Evolutionary conservation across 2,797 vertebrate species (phyloP), one percentile per base, ranked within the genome.

Genomic region (Mormyrus hasselquistii): DNA sequence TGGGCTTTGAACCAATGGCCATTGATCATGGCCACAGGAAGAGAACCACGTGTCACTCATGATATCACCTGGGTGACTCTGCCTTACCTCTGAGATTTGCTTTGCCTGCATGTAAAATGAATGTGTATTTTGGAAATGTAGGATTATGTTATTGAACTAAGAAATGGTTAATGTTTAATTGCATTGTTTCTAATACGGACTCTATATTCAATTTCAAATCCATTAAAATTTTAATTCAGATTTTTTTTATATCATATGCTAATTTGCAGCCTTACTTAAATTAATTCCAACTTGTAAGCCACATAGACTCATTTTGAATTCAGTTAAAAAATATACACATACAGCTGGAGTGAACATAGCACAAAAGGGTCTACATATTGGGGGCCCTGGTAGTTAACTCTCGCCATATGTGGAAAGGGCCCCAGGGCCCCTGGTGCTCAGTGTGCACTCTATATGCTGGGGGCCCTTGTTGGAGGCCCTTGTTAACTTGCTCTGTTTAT

Each of bases 131-230:
- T 79, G 73, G 29, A 16, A 79, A 79, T 44, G 14, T 44, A 79
- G 38, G 8, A 44, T 79, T 79, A 7, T 29, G 29, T 69, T 69
- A 4, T 79, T 6, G 73, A 79, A 44, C 73, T 79, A 79, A 41
- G 73, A 79, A 79, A 79, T 79, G 73, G 73, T 79, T 79, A 79
- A 79, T 41, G 44, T 79, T 79, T 79, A 79, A 79, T 79, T 44
- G 14, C 7, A 44, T 79, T 79, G 41, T 79, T 79, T 79, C 73
- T 79, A 41, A 41, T 44, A 79, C 16, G 73, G 16, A 44, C 73
- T 79, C 38, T 79, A n/a, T 79, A 9, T 19, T 73, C 29, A 73
- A 73, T 73, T 79, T 79, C 38, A 79, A 79, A 79, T 41, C 73
- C 38, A 79, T 79, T 79, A 79, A 44, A 44, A 44, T 44, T 79